Percentiles rank a stretch among this genome's conserved stretches.
phyloP scores from a whole-genome alignment of 2,797 vertebrate species.

The Spondyliosoma cantharus region DNA sequence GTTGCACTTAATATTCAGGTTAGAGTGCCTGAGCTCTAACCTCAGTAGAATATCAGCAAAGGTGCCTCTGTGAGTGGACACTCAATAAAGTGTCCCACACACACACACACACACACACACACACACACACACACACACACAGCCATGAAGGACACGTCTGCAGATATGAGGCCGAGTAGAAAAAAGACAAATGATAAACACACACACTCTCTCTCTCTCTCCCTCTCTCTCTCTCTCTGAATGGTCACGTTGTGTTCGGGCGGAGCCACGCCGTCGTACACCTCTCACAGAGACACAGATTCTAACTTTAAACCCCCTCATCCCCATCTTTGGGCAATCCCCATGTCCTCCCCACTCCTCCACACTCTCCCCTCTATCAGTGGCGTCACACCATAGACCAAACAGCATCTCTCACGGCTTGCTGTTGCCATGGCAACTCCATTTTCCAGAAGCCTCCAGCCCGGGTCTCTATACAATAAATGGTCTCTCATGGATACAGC shows the following conservation, averaged over 20 bases:
- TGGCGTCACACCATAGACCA: constrained; percentile 76
- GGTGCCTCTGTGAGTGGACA: constrained; percentile 20
- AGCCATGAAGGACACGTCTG: constrained; percentile 6
- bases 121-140: constrained; percentile 15
- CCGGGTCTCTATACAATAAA: constrained; percentile 80
- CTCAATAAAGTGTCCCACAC: constrained; percentile 34
- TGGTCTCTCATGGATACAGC: constrained; percentile 76
- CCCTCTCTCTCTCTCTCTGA: no score
- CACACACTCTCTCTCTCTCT: no score
- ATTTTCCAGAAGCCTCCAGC: constrained; percentile 84
- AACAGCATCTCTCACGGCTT: constrained; percentile 79
- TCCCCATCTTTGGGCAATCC: constrained; percentile 69
- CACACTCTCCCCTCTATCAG: constrained; percentile 51
- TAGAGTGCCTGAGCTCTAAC: constrained; percentile 7
- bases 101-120: constrained; percentile 22
- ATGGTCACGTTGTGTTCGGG: constrained; percentile 42
- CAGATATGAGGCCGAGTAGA: constrained; percentile 37
- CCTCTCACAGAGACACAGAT: constrained; percentile 31
- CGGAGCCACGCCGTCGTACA: constrained; percentile 13
- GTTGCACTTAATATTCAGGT: constrained; percentile 13
- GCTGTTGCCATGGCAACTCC: constrained; percentile 87
- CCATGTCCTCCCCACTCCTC: constrained; percentile 35
- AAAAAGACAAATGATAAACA: constrained; percentile 31
- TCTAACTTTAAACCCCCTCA: constrained; percentile 64
- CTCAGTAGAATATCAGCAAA: constrained; percentile 16